phyloP scores from a whole-genome alignment of 2,888 invertebrate genomes.

The Plebejus melissa region DNA sequence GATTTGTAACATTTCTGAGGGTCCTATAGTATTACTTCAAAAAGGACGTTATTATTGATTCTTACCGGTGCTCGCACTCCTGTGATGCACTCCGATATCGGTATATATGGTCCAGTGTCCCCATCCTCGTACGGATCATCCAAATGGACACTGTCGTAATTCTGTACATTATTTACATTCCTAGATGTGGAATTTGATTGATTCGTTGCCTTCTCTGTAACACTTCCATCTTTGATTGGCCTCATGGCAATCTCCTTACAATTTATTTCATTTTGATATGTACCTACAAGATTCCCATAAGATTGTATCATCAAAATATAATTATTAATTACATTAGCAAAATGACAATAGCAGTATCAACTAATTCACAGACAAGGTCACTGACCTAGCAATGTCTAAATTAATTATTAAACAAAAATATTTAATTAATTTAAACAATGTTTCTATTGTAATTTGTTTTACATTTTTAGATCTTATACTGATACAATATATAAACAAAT shows the following conservation, averaged over 20 bases:
- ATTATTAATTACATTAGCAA: neutral
- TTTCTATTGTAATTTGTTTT: neutral
- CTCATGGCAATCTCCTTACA: slow-evolving; percentile 30
- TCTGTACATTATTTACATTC: slow-evolving; percentile 29
- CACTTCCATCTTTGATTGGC: slow-evolving; percentile 26
- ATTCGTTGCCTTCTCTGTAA: slow-evolving; percentile 14
- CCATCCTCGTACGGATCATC: slow-evolving; percentile 46
- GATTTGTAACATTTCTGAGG: no score
- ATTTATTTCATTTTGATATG: slow-evolving; percentile 35
- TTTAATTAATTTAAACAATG: neutral
- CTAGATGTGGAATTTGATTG: slow-evolving; percentile 14
- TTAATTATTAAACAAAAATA: neutral
- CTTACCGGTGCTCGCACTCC: slow-evolving; percentile 81
- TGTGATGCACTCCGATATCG: slow-evolving; percentile 94
- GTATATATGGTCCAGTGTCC: slow-evolving; percentile 90
- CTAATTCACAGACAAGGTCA: neutral
- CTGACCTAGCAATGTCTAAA: neutral
- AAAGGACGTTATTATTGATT: no score
- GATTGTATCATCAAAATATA: neutral
- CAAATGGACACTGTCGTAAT: slow-evolving; percentile 22
- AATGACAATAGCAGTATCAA: neutral
- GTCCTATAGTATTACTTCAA: no score
- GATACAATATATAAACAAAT: neutral
- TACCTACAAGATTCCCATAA: slow-evolving; percentile 31
- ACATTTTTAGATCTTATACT: neutral